Base-by-base conservation (phyloP, 2,113 vertebrate species). In the Seriola rivoliana region DNA sequence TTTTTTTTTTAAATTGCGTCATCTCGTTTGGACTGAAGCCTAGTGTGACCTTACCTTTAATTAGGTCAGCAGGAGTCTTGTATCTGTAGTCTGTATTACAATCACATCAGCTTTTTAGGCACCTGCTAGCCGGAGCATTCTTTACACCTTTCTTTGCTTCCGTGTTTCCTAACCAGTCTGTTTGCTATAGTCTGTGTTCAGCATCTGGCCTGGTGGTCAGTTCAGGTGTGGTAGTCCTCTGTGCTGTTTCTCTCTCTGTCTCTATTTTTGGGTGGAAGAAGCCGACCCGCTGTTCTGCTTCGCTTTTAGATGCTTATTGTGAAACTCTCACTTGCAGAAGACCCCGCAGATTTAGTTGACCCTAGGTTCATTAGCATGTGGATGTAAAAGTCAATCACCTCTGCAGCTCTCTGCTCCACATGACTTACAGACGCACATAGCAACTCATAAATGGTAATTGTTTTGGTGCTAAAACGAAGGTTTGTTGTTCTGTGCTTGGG, bases 301-400 rank as follows among this genome's bases (percentile, higher is more conserved):
- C 5, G 46, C 84, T 71, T 81, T 88, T 88, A 82, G 89, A 82
- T 55, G 34, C 63, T 65, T 72, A 69, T 72, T 87, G 88, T 82
- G 48, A 88, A 86, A 82, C 42, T 79, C 21, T 89, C 72, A 71
- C 75, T 25, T 17, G 54, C 21, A 34, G 71, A 29, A 21, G 38
- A 32, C 11, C 21, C 23, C 32, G 0, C 57, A 66, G 2, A 38
- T 67, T 70, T 70, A 75, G 54, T 8, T 46, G 23, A 19, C 71
- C 14, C 40, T 11, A 5, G 14, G 48, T 73, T 86, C 55, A 84
- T 91, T 90, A 86, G 32, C 74, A 69, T 48, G 44, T 64, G 75
- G 64, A 75, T 73, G 81, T 58, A 38, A 80, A 81, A 62, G 40
- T 64, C 0, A 1, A 54, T 48, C 36, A 52, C 59, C 76, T 70